These are phyloP conservation scores for Elysia chlorotica DNA, from an alignment of 1,140 invertebrate genomes.

Conservation along the genomic window DNA sequence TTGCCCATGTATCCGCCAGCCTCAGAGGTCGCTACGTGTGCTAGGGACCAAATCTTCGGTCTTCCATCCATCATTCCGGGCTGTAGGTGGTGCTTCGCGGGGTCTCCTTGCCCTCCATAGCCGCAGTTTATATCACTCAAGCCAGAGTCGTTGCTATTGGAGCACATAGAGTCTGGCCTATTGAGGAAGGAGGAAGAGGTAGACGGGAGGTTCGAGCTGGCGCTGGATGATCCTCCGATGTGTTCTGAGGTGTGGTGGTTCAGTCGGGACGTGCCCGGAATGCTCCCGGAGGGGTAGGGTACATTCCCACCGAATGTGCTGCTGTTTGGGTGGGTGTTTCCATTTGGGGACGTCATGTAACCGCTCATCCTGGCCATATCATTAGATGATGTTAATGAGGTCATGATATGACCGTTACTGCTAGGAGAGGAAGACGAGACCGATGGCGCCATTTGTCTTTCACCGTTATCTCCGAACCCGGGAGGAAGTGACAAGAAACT, in stretches of 20 bases:
- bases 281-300: too few species aligned
- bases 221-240: too few species aligned
- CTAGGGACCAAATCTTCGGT: slow-evolving; percentile 96
- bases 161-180: slow-evolving; percentile 50
- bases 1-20: slow-evolving; percentile 23
- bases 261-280: too few species aligned
- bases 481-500: slow-evolving; percentile 1
- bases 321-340: background rate
- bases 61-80: slow-evolving; percentile 67
- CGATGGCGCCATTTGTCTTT: too few species aligned
- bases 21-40: slow-evolving; percentile 95
- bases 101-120: slow-evolving; percentile 32
- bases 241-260: too few species aligned
- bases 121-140: slow-evolving; percentile 51
- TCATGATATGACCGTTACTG: too few species aligned
- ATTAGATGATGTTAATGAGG: too few species aligned
- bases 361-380: too few species aligned
- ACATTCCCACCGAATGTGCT: background rate
- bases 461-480: background rate
- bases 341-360: background rate
- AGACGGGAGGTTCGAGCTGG: too few species aligned
- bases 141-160: slow-evolving; percentile 55
- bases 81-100: too few species aligned
- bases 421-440: too few species aligned
- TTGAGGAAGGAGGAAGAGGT: slow-evolving; percentile 24